Conservation (phyloP, 2,113 vertebrate species). For the Otis tarda region DNA sequence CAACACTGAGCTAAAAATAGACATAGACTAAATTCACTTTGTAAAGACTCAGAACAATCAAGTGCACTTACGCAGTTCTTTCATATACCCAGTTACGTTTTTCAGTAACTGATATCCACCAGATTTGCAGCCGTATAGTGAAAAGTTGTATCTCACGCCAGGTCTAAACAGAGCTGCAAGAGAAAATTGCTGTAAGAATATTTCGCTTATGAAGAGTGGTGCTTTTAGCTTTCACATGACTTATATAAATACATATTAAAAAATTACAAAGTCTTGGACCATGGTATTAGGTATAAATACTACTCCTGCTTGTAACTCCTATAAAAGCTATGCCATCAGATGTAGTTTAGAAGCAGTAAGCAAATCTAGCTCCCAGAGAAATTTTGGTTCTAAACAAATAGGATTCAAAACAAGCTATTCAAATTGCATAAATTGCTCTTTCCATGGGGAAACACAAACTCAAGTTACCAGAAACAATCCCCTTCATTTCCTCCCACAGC, state of each 20-base stretch:
- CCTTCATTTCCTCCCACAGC: neutral
- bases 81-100: slow-evolving; percentile 70
- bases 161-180: slow-evolving; percentile 71
- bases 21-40: neutral
- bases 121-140: slow-evolving; percentile 75
- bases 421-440: slow-evolving; percentile 27
- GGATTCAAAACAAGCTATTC: slow-evolving; percentile 17
- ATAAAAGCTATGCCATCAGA: neutral
- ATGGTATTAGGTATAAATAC: neutral
- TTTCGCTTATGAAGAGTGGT: neutral
- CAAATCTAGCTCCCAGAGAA: neutral
- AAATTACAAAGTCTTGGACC: neutral
- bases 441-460: slow-evolving; percentile 25
- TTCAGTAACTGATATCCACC: slow-evolving; percentile 75
- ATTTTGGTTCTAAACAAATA: neutral
- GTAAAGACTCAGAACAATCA: neutral
- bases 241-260: neutral
- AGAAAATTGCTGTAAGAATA: neutral
- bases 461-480: slow-evolving; percentile 48
- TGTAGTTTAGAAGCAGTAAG: neutral
- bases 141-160: slow-evolving; percentile 73
- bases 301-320: neutral
- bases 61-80: slow-evolving; percentile 77
- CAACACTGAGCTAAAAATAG: neutral
- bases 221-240: neutral